Percentiles rank a stretch among this genome's conserved stretches.
These are phyloP conservation scores for Myotis lucifugus DNA, from an alignment of 2,113 vertebrate species.

Conservation along the genomic window DNA sequence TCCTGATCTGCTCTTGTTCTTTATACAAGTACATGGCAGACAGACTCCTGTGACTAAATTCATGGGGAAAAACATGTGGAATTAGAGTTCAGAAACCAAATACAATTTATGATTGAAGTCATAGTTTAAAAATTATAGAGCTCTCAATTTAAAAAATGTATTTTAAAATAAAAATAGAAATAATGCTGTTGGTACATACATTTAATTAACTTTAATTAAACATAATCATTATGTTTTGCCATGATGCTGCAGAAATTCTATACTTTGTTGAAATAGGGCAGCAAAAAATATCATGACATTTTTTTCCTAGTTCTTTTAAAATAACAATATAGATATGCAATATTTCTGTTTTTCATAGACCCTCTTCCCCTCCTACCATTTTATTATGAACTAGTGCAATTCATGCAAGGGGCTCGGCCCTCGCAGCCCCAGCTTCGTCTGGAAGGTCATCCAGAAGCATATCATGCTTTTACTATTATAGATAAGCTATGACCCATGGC, in stretches of 20 bases:
- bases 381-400: background rate
- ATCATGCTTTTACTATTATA: too few species aligned
- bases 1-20: background rate
- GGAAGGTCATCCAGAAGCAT: too few species aligned
- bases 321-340: background rate
- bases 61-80: background rate
- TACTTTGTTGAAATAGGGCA: background rate
- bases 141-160: background rate
- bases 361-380: background rate
- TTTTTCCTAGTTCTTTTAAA: background rate
- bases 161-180: background rate
- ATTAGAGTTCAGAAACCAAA: background rate
- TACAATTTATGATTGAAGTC: background rate
- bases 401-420: too few species aligned
- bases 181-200: background rate
- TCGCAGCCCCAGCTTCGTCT: too few species aligned
- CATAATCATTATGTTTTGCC: background rate
- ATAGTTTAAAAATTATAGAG: background rate
- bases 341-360: background rate
- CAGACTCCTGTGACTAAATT: background rate
- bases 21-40: background rate
- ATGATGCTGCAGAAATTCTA: background rate
- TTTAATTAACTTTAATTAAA: conserved; percentile 6
- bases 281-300: background rate
- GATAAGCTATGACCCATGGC: background rate